phyloP scores from a whole-genome alignment of 2,888 invertebrate species.

The Metalampra italica region DNA sequence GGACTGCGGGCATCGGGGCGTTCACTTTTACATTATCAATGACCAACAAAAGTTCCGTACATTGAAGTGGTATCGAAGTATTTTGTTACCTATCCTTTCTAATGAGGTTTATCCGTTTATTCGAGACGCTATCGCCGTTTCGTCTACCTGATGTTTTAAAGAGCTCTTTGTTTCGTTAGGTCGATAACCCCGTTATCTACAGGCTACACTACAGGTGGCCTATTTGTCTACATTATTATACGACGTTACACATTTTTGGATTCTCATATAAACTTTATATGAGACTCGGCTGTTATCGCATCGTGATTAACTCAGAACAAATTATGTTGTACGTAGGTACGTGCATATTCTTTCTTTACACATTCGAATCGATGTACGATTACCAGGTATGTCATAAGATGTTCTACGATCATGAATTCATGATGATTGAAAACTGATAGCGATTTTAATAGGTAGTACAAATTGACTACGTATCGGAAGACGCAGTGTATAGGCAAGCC shows the following conservation, averaged over 20 bases:
- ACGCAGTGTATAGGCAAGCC: too few relatives aligned
- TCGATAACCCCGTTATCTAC: conserved; percentile 57
- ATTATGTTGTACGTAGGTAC: background rate
- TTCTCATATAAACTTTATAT: conserved; percentile 9
- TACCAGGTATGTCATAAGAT: too few relatives aligned
- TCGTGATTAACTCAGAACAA: conserved; percentile 3
- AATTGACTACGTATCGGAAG: too few relatives aligned
- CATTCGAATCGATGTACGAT: too few relatives aligned
- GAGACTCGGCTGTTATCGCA: conserved; percentile 2
- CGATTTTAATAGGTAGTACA: too few relatives aligned
- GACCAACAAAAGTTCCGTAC: conserved; percentile 7
- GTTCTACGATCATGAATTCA: too few relatives aligned
- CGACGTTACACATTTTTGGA: conserved; percentile 20
- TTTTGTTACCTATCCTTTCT: conserved; percentile 14
- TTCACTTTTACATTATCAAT: conserved; percentile 7
- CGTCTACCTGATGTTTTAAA: conserved; percentile 41
- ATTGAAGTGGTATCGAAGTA: background rate
- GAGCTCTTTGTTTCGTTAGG: conserved; percentile 46
- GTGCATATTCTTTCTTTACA: too few relatives aligned
- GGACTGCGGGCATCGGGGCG: background rate
- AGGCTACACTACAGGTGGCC: conserved; percentile 47
- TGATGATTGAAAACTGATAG: too few relatives aligned
- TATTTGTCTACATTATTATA: conserved; percentile 38
- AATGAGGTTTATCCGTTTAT: conserved; percentile 24
- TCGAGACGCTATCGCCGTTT: conserved; percentile 17